phyloP scores from a whole-genome alignment of 2,797 vertebrate species.

The Rhinogobio ventralis region DNA sequence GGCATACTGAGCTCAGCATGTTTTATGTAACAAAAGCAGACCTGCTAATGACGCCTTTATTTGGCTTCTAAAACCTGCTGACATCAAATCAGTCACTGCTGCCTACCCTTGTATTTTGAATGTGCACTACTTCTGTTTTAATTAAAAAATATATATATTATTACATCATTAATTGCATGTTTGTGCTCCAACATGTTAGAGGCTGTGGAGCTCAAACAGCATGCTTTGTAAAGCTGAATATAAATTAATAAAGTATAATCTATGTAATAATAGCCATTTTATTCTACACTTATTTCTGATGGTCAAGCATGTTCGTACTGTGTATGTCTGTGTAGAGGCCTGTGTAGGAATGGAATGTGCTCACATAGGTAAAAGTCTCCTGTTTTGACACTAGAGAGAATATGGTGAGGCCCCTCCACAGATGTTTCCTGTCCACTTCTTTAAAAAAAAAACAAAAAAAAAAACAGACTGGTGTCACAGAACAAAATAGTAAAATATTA shows the following conservation, averaged over 20 bases:
- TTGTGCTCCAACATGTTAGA: neutral
- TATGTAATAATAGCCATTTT: neutral
- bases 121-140: neutral
- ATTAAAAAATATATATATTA: neutral
- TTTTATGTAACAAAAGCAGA: neutral
- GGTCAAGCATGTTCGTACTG: neutral
- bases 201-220: neutral
- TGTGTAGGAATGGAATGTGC: neutral
- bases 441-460: neutral
- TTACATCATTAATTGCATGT: neutral
- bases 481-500: neutral
- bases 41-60: neutral
- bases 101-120: neutral
- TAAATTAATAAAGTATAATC: neutral
- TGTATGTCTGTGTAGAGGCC: neutral
- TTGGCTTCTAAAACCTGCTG: slow-evolving; percentile 9
- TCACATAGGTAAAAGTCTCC: neutral
- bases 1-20: neutral
- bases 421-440: neutral
- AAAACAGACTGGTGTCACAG: neutral
- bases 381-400: neutral
- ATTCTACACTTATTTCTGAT: neutral
- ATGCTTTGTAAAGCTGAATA: neutral
- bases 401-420: neutral
- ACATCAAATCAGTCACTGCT: neutral